A percentile compares a stretch with the other conserved stretches of the same genome.
Conservation (phyloP, 2,797 vertebrate genomes). For the Scyliorhinus canicula region DNA sequence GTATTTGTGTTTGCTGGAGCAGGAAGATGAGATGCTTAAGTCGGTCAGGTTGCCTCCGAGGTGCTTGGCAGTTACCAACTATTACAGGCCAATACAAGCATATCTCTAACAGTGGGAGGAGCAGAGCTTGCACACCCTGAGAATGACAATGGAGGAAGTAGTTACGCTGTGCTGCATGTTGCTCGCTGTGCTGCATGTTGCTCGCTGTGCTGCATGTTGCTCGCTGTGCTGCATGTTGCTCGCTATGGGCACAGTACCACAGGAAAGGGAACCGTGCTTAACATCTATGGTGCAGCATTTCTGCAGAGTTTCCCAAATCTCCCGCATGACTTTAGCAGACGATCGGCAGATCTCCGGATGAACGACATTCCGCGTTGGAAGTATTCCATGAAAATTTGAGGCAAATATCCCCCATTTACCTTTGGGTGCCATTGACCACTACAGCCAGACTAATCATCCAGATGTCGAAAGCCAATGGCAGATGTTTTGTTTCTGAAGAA, state of each 20-base stretch:
- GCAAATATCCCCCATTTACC: no score
- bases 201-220: neutral
- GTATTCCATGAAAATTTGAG: no score
- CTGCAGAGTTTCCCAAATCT: neutral
- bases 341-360: no score
- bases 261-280: neutral
- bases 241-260: neutral
- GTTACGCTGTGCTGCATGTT: no score
- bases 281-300: neutral
- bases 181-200: no score
- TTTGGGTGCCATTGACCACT: no score
- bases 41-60: neutral
- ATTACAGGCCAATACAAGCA: neutral
- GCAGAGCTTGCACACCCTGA: neutral
- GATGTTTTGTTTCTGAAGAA: no score
- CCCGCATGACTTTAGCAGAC: no score
- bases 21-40: neutral
- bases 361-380: no score
- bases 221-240: neutral
- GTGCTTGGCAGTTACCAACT: neutral
- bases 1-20: neutral
- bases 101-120: neutral
- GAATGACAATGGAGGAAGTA: no score
- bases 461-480: no score
- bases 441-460: no score